Percentiles rank a stretch among this genome's conserved stretches.
These are phyloP conservation scores for Craseonycteris thonglongyai DNA, from an alignment of 2,113 vertebrate species.

Conservation along the genomic window DNA sequence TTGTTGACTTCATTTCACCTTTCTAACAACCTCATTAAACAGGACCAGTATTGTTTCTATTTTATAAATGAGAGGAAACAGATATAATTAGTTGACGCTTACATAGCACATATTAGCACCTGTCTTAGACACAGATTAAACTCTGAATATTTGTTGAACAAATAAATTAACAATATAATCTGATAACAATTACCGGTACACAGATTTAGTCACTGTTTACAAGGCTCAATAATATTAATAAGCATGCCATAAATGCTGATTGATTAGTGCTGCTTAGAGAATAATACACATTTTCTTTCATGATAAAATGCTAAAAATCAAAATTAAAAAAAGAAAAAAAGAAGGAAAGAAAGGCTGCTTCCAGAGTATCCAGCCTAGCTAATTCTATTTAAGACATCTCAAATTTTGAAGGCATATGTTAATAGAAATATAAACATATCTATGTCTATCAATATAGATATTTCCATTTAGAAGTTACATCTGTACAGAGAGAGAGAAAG, in stretches of 20 bases:
- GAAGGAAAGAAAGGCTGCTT: neutral
- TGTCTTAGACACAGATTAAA: neutral
- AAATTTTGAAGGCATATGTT: neutral
- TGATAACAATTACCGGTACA: neutral
- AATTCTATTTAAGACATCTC: neutral
- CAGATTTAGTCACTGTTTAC: neutral
- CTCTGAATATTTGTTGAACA: constrained; percentile 14
- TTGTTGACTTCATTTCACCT: neutral
- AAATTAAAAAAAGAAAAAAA: too few relatives aligned
- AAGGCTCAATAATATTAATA: neutral
- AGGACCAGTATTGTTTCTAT: neutral
- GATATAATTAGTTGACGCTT: neutral
- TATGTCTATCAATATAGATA: neutral
- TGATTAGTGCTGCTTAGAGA: neutral
- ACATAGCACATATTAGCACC: neutral
- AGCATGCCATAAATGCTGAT: neutral
- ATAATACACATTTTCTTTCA: neutral
- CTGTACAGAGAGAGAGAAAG: too few relatives aligned
- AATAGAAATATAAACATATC: neutral
- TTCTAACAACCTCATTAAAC: neutral
- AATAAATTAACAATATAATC: neutral
- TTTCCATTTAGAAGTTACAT: neutral
- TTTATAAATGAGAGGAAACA: neutral
- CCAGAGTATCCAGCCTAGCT: neutral
- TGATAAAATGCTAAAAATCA: neutral